Percentiles rank a stretch among this genome's conserved stretches.
Evolutionary conservation across 2,113 vertebrate genomes (phyloP).

Genomic region (Canis aureus): DNA sequence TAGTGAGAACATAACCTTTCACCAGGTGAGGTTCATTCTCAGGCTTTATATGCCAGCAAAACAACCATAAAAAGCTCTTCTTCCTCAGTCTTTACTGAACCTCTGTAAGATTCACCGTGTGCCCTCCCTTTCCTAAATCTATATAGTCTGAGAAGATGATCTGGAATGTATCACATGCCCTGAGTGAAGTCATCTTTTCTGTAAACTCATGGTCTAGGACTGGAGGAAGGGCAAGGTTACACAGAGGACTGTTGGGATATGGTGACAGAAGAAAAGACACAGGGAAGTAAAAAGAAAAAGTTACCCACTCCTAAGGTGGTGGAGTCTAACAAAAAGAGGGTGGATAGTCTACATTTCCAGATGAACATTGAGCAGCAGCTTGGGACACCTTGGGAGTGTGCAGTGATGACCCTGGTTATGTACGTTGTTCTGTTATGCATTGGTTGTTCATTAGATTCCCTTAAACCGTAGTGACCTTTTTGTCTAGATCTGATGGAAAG

Average conservation of each 20-base stretch:
- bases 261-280: background rate
- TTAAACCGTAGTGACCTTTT: background rate
- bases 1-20: background rate
- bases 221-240: background rate
- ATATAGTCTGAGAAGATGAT: background rate
- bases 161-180: background rate
- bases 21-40: background rate
- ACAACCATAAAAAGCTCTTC: background rate
- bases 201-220: background rate
- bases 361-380: background rate
- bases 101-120: background rate
- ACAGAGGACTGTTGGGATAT: background rate
- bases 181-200: background rate
- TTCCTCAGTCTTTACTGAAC: background rate
- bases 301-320: background rate
- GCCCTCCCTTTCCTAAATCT: background rate
- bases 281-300: background rate
- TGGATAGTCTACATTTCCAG: background rate
- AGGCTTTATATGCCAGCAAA: background rate
- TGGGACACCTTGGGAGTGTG: background rate
- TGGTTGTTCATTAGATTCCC: background rate
- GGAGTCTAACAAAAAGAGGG: background rate
- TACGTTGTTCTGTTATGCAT: fast-evolving
- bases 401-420: fast-evolving
- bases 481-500: background rate